Conservation (phyloP, 2,113 vertebrate species). For the Mobula birostris region DNA sequence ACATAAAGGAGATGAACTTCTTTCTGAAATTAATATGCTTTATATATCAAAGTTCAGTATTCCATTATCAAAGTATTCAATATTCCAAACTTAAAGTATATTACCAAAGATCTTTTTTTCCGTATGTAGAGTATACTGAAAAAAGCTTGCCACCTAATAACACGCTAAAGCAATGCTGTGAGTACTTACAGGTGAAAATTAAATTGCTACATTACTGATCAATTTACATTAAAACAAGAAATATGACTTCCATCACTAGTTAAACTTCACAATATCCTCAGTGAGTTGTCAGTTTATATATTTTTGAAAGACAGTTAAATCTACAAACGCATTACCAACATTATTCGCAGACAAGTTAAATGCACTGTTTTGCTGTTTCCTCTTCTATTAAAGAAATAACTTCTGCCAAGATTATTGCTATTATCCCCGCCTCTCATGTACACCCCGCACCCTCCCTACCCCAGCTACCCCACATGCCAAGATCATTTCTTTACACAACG, state of each 20-base stretch:
- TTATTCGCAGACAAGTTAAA: neutral
- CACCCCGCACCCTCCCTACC: neutral
- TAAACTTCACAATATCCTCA: neutral
- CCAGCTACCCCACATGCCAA: neutral
- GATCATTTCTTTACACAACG: neutral
- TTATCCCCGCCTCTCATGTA: neutral
- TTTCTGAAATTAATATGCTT: neutral
- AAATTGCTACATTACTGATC: neutral
- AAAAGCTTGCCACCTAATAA: neutral
- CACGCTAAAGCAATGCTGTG: neutral
- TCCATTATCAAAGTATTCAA: neutral
- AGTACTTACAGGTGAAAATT: slow-evolving; percentile 6
- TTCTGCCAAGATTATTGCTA: neutral
- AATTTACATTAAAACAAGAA: neutral
- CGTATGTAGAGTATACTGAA: neutral
- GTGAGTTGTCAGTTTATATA: neutral
- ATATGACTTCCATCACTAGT: neutral
- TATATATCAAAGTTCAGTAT: neutral
- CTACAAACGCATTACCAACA: neutral
- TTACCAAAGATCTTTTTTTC: neutral
- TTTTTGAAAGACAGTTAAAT: slow-evolving; percentile 12
- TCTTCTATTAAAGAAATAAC: neutral
- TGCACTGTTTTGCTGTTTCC: neutral
- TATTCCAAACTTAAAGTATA: neutral
- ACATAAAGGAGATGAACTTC: neutral